Evolutionary conservation across 23 tunicate species (phyloP).

Genomic region (Halocynthia roretzi): DNA sequence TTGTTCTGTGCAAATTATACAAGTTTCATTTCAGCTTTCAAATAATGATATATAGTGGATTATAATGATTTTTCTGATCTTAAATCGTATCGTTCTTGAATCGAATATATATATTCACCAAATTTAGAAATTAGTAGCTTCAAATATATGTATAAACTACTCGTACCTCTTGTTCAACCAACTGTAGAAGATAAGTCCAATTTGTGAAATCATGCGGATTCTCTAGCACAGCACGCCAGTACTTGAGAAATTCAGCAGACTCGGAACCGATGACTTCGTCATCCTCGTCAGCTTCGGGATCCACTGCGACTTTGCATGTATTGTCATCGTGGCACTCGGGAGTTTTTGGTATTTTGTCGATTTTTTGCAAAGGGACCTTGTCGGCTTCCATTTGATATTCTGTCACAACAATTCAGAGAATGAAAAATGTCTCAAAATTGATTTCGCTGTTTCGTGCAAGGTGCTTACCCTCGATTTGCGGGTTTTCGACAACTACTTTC

Average conservation of each 20-base stretch:
- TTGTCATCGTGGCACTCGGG: conserved; percentile 52
- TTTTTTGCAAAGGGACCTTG: not conserved
- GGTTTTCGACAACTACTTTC: too few relatives aligned
- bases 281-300: conserved; percentile 46
- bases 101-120: not conserved
- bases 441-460: too few relatives aligned
- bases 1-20: conserved; percentile 10
- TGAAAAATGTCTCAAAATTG: too few relatives aligned
- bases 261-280: conserved; percentile 35
- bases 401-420: too few relatives aligned
- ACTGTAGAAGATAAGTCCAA: conserved; percentile 90
- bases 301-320: conserved; percentile 35
- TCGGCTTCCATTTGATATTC: conserved; percentile 10
- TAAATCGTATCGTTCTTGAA: not conserved
- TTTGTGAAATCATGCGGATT: conserved; percentile 85
- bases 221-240: conserved; percentile 71
- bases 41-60: not conserved
- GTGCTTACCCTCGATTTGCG: too few relatives aligned
- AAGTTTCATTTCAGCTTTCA: not conserved
- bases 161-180: conserved; percentile 70
- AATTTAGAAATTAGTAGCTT: not conserved
- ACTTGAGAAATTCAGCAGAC: conserved; percentile 59
- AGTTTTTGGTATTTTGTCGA: not conserved
- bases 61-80: not conserved
- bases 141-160: not conserved